Conservation (phyloP, 2,113 vertebrate species). For the Onychostruthus taczanowskii region DNA sequence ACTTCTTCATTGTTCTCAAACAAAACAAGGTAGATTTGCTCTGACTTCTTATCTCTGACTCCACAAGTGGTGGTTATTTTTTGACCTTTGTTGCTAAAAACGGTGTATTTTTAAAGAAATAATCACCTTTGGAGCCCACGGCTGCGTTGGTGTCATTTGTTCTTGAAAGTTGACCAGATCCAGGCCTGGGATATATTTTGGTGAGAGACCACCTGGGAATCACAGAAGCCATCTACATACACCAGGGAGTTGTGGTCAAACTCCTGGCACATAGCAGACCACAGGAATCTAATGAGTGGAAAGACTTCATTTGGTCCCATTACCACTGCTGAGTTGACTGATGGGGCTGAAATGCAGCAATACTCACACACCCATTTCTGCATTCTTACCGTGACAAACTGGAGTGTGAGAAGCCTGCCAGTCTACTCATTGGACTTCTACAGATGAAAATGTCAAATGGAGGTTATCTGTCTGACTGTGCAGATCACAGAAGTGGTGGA, state of each 20-base stretch:
- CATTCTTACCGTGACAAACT: not conserved
- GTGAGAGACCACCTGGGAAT: slow-evolving; percentile 34
- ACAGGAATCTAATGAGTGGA: slow-evolving; percentile 23
- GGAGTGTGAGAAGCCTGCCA: not conserved
- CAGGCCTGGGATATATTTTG: not conserved
- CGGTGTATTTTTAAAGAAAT: not conserved
- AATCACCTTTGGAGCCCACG: not conserved
- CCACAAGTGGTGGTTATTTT: not conserved
- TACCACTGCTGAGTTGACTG: not conserved
- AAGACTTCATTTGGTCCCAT: not conserved
- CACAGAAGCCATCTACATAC: not conserved
- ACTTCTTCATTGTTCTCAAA: not conserved
- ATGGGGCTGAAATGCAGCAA: not conserved
- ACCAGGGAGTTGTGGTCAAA: not conserved
- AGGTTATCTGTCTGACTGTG: not conserved
- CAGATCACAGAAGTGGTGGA: fast-evolving
- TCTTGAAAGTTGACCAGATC: not conserved
- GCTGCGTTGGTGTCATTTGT: not conserved
- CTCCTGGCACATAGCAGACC: not conserved
- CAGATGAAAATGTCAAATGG: not conserved
- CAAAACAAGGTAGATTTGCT: not conserved
- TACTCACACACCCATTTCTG: not conserved
- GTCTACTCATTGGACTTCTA: not conserved
- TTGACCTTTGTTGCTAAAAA: not conserved
- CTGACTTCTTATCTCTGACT: not conserved